Evolutionary conservation across 2,888 invertebrate genomes (phyloP).

Genomic region (Iphiclides podalirius): DNA sequence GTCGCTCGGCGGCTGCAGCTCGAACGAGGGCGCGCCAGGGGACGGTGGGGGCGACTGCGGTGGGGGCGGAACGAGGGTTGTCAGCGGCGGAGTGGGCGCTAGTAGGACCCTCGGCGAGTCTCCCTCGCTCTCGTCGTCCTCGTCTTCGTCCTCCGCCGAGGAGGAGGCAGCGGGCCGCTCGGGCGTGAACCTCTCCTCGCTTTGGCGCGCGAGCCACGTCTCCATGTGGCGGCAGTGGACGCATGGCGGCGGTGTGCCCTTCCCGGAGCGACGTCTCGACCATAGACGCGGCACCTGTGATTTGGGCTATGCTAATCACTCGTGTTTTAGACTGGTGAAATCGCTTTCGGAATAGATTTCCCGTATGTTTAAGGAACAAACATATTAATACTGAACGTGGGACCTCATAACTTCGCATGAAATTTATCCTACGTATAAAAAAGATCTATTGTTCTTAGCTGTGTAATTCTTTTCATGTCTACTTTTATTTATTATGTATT

Average conservation of each 20-base stretch:
- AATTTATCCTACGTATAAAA: too few relatives aligned
- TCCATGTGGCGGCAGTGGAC: slow-evolving; percentile 89
- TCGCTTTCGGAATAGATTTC: too few relatives aligned
- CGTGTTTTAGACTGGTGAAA: too few relatives aligned
- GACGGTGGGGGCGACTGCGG: slow-evolving; percentile 76
- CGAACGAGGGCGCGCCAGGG: slow-evolving; percentile 78
- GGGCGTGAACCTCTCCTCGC: slow-evolving; percentile 64
- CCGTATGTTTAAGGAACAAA: too few relatives aligned
- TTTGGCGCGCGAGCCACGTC: slow-evolving; percentile 82
- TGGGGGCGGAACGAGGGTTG: slow-evolving; percentile 49
- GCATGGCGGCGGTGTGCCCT: slow-evolving; percentile 85
- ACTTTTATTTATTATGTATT: too few relatives aligned
- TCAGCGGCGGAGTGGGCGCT: slow-evolving; percentile 73
- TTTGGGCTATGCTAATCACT: too few relatives aligned
- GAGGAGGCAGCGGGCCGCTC: slow-evolving; percentile 59
- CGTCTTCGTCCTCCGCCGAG: slow-evolving; percentile 71
- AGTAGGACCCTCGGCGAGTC: slow-evolving; percentile 83
- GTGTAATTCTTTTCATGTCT: too few relatives aligned
- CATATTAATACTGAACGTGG: too few relatives aligned
- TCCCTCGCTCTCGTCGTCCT: slow-evolving; percentile 70
- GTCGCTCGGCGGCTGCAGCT: slow-evolving; percentile 76
- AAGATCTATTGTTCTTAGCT: too few relatives aligned
- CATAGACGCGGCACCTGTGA: slow-evolving; percentile 83
- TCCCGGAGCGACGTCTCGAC: slow-evolving; percentile 82
- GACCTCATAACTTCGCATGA: too few relatives aligned